Conservation (phyloP, 2,797 vertebrate species). For the Brachyalestes nurse region DNA sequence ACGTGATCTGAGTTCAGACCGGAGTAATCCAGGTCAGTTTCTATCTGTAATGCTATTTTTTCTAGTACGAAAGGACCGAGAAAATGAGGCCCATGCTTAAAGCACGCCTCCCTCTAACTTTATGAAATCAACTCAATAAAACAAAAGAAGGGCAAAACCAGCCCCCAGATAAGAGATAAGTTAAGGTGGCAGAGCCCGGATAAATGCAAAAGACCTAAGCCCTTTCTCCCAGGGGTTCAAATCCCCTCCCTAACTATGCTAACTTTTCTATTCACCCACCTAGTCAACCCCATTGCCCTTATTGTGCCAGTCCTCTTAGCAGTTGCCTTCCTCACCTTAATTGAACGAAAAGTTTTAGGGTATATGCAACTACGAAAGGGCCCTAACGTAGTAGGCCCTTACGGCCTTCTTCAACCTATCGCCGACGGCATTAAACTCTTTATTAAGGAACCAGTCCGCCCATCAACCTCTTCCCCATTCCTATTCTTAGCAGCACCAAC, state of each 20-base stretch:
- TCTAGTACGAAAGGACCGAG: too few relatives aligned
- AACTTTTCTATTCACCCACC: fast-evolving
- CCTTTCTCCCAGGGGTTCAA: conserved; percentile 55
- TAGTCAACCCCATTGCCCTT: fast-evolving
- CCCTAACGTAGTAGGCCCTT: conserved; percentile 14
- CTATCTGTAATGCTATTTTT: conserved; percentile 63
- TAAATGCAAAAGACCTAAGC: conserved; percentile 67
- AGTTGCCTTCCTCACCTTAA: not conserved
- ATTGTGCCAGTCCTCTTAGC: conserved; percentile 2
- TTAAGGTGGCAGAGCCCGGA: conserved; percentile 67
- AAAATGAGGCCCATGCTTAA: conserved; percentile 19
- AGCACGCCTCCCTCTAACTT: conserved; percentile 45
- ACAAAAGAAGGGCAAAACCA: fast-evolving
- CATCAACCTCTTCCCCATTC: not conserved
- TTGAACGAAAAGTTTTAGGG: conserved; percentile 57
- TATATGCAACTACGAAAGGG: conserved; percentile 45
- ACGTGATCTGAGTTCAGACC: conserved; percentile 76
- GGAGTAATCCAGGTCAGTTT: conserved; percentile 73
- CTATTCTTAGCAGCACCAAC: fast-evolving
- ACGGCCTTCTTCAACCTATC: conserved; percentile 26
- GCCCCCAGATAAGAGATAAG: conserved; percentile 21
- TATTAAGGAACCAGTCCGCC: conserved; percentile 54
- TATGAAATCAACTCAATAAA: conserved; percentile 62
- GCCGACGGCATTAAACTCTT: conserved; percentile 58
- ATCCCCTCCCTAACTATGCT: conserved; percentile 52